Conservation (phyloP, 2,113 vertebrate species). For the Tragelaphus imberbis region DNA sequence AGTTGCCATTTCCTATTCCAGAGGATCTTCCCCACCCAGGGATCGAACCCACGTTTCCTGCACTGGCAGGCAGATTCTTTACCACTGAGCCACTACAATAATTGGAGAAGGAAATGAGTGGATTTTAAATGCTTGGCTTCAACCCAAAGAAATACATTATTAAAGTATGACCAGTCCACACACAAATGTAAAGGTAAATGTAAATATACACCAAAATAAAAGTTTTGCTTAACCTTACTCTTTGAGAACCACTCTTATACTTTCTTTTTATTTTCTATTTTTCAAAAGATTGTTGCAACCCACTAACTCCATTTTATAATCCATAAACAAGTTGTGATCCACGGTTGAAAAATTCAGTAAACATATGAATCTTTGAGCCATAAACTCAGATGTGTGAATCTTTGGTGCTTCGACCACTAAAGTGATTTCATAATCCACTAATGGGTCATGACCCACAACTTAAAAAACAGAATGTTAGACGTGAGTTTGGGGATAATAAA, state of each 20-base stretch:
- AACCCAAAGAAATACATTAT: conserved; percentile 2
- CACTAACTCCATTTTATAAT: conserved; percentile 29
- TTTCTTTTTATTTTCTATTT: conserved; percentile 36
- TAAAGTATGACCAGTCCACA: neutral
- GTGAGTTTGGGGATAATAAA: neutral
- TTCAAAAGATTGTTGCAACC: neutral
- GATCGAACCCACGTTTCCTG: neutral
- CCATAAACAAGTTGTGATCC: neutral
- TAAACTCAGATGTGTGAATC: neutral
- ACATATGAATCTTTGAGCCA: neutral
- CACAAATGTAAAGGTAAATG: neutral
- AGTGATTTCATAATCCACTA: neutral
- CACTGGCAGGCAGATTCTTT: neutral
- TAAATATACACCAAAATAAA: neutral
- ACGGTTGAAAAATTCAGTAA: neutral
- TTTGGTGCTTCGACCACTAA: neutral
- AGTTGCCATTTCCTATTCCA: neutral
- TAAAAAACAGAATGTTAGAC: conserved; percentile 13
- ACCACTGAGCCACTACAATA: neutral
- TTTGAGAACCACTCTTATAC: neutral
- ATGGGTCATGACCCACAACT: neutral
- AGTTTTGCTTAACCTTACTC: neutral
- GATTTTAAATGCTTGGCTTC: neutral
- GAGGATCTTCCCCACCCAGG: neutral
- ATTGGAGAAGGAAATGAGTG: neutral